Conservation (phyloP, 2,888 invertebrate species). For the Cerceris ruficornis region DNA sequence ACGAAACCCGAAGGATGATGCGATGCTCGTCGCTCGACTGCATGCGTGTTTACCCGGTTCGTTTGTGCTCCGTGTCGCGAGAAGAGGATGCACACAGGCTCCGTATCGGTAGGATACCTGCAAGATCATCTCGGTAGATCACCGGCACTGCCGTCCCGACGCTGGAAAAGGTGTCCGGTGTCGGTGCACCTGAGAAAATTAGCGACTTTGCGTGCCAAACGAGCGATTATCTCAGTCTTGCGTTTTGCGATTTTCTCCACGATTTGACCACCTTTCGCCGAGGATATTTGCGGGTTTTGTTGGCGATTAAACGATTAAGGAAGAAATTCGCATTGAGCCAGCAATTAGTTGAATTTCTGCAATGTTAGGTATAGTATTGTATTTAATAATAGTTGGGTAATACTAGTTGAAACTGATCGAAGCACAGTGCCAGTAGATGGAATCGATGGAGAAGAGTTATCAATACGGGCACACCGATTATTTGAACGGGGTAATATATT, state of each 20-base stretch:
- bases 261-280: too few species aligned
- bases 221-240: neutral
- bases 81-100: neutral
- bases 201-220: neutral
- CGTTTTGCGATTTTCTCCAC: too few species aligned
- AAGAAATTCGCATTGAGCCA: too few species aligned
- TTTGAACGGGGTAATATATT: constrained; percentile 20
- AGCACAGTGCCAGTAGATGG: neutral
- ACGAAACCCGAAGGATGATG: constrained; percentile 24
- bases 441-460: neutral
- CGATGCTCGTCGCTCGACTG: constrained; percentile 18
- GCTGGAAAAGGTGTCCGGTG: neutral
- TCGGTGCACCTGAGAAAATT: neutral
- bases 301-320: too few species aligned
- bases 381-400: too few species aligned
- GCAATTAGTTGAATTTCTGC: too few species aligned
- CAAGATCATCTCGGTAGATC: constrained; percentile 3
- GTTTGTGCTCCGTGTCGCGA: neutral
- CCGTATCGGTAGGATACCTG: neutral
- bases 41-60: neutral
- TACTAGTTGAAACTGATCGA: neutral
- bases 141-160: neutral
- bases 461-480: constrained; percentile 2
- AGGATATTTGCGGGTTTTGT: too few species aligned
- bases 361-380: too few species aligned